Percentiles rank a stretch among this genome's conserved stretches.
Conservation (phyloP, 1,140 invertebrate genomes). For the Drosophila nigromelanica region DNA sequence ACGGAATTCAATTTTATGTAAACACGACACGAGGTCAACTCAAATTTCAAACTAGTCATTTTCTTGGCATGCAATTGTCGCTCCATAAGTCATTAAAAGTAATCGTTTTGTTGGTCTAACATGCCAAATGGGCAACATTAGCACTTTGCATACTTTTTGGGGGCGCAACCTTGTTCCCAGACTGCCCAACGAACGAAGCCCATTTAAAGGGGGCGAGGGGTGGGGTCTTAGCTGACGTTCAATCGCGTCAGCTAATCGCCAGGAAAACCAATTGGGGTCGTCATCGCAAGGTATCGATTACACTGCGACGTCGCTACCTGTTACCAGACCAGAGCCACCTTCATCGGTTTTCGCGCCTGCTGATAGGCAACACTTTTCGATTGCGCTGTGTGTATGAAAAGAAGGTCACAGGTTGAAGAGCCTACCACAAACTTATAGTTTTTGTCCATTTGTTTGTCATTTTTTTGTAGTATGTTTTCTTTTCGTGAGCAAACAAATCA, state of each 20-base stretch:
- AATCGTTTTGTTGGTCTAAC: constrained; percentile 79
- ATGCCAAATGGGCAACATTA: constrained; percentile 76
- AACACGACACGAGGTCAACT: constrained; percentile 1
- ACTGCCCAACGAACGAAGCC: constrained; percentile 1
- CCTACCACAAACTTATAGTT: constrained; percentile 70
- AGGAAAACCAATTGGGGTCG: constrained; percentile 48
- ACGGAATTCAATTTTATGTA: not conserved
- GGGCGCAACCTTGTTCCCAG: constrained; percentile 69
- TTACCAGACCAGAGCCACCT: constrained; percentile 15
- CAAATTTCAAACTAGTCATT: constrained; percentile 2
- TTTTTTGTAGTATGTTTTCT: constrained; percentile 5
- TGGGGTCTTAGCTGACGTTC: not conserved
- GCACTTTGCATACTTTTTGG: constrained; percentile 65
- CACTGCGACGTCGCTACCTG: constrained; percentile 34
- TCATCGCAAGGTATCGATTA: constrained; percentile 33
- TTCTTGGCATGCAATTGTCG: constrained; percentile 71
- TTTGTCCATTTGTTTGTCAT: constrained; percentile 61
- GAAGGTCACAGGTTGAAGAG: constrained; percentile 50
- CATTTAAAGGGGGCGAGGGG: too few species aligned
- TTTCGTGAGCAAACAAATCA: constrained; percentile 47
- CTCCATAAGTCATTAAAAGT: constrained; percentile 80
- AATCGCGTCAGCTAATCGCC: constrained; percentile 38
- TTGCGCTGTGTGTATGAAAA: not conserved
- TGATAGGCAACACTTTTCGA: constrained; percentile 39
- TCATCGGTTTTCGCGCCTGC: not conserved